These are phyloP conservation scores for Vultur gryphus DNA, from an alignment of 2,797 vertebrate species.

Conservation along the genomic window DNA sequence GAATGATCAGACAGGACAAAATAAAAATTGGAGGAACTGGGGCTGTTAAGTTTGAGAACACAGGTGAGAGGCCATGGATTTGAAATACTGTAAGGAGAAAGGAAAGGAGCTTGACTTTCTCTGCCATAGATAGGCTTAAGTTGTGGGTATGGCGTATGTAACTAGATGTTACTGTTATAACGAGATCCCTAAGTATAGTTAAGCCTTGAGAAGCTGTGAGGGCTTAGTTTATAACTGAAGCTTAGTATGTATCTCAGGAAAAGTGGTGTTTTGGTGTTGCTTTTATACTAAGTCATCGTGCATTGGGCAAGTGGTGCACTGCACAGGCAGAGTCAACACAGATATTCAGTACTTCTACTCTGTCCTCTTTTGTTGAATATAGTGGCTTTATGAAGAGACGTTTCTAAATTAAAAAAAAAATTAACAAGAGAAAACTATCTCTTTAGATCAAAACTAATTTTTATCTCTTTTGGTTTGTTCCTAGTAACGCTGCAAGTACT, in stretches of 20 bases:
- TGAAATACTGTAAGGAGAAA: background rate
- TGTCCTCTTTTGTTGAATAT: background rate
- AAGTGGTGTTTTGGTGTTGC: background rate
- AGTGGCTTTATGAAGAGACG: background rate
- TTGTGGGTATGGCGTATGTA: background rate
- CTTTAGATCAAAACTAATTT: background rate
- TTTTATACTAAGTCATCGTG: background rate
- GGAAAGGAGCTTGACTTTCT: background rate
- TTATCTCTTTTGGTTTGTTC: conserved; percentile 32
- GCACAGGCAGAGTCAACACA: background rate
- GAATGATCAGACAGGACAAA: background rate
- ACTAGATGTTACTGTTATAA: background rate
- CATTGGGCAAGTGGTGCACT: background rate
- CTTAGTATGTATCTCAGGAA: background rate
- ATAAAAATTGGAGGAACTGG: background rate
- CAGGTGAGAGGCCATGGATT: background rate
- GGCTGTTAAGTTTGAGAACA: background rate
- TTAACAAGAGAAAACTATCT: background rate
- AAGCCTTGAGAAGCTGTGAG: background rate
- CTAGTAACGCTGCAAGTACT: conserved; percentile 97
- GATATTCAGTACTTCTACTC: background rate
- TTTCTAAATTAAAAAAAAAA: background rate
- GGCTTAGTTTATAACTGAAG: background rate
- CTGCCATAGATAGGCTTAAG: background rate
- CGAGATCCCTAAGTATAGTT: background rate